phyloP scores from a whole-genome alignment of 2,888 invertebrate species.

The Aromia moschata region DNA sequence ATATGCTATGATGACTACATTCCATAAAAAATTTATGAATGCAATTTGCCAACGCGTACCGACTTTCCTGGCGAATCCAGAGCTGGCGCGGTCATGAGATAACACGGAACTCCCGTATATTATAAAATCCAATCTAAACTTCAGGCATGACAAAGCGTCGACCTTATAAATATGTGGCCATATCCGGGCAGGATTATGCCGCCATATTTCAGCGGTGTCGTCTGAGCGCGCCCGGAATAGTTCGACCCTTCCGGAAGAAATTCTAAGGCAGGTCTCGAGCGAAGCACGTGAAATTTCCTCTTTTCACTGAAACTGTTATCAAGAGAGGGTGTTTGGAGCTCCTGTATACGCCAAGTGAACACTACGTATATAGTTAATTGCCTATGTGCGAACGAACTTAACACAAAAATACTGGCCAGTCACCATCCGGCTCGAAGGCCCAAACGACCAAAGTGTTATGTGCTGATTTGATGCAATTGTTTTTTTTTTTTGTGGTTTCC shows the following conservation, averaged over 20 bases:
- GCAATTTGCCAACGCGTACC: no score
- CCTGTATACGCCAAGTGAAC: no score
- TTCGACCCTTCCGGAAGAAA: conserved; percentile 16
- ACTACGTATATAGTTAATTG: no score
- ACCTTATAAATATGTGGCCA: conserved; percentile 64
- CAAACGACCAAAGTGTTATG: no score
- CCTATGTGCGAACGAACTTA: no score
- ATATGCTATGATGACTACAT: no score
- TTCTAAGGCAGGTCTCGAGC: conserved; percentile 24
- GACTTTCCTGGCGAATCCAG: conserved; percentile 10
- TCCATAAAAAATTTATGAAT: no score
- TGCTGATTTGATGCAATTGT: no score
- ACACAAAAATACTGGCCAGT: no score
- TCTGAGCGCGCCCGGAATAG: conserved; percentile 51
- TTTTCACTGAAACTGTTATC: conserved; percentile 19
- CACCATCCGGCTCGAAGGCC: no score
- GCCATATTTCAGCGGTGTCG: conserved; percentile 59
- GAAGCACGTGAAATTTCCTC: conserved; percentile 16
- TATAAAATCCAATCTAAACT: conserved; percentile 65
- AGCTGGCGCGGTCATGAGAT: conserved; percentile 33
- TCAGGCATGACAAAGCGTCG: conserved; percentile 63
- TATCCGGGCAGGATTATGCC: conserved; percentile 62
- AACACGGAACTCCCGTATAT: conserved; percentile 53
- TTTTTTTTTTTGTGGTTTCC: no score
- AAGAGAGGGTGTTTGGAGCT: neutral